Base-by-base conservation (phyloP, 2,113 vertebrate species). In the Gymnarchus niloticus region DNA sequence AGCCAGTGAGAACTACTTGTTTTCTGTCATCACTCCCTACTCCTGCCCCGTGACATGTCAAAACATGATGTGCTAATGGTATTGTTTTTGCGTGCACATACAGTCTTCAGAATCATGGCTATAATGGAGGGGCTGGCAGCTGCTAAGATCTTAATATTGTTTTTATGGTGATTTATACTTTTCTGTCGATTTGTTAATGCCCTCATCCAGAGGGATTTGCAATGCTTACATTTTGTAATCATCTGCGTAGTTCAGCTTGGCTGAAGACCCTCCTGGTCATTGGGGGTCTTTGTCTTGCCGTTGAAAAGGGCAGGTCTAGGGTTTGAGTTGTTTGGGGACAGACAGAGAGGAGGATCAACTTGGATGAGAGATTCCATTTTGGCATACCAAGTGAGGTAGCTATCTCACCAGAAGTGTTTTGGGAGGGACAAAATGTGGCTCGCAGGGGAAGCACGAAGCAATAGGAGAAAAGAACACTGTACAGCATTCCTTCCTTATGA, bases 161-260 rank as follows among this genome's bases (percentile, higher is more conserved):
- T 82, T 82, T 82, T 82, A 82, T 82, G 80, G 80, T 82, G 48
- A 82, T 82, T 82, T 82, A 82, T 82, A 54, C 51, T 56, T 82
- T 82, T 82, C 48, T 12, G 21, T 54, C 48, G 80, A 82, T 82
- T 82, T 82, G 80, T 82, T 82, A 82, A 82, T 82, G 51, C 49
- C 51, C 51, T 82, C 48, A 82, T 82, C 80, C 80, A 56, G 80
- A 54, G 80, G 51, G 80, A 82, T 54, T 82, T 82, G 80, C 51
- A 54, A 51, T 82, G 25, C 80, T 54, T 82, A 54, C 80, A 54
- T 82, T 82, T 82, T 82, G 44, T 51, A 56, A 82, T 82, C n/a
- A n/a, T 82, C 48, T 33, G 25, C 37, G 80, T 19, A 8, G 48
- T 82, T 82, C 25, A 41, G 51, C 80, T 33, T 10, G n/a, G 80